phyloP scores from a whole-genome alignment of 2,888 invertebrate species.

The Platycheirus albimanus region DNA sequence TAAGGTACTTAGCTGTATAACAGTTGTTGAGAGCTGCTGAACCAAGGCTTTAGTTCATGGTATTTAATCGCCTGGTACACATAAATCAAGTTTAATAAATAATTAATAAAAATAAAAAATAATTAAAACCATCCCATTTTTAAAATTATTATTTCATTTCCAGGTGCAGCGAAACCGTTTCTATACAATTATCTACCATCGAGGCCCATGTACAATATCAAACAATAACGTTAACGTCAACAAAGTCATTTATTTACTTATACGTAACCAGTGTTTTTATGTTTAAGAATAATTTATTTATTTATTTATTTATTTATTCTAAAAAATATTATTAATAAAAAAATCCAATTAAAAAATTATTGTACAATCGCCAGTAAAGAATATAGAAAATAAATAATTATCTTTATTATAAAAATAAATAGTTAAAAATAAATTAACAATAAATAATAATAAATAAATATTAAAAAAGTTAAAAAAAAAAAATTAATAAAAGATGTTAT shows the following conservation, averaged over 20 bases:
- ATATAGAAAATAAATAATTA: conserved; percentile 38
- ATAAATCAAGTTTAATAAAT: too few species aligned
- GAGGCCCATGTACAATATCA: conserved; percentile 46
- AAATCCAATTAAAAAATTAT: conserved; percentile 28
- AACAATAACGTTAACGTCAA: conserved; percentile 42
- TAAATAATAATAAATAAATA: conserved; percentile 17
- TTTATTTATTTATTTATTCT: too few species aligned
- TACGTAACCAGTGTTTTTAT: neutral
- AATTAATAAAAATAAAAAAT: too few species aligned
- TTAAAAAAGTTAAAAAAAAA: conserved; percentile 10
- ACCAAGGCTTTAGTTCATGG: too few species aligned
- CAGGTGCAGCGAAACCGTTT: conserved; percentile 62
- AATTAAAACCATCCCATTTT: too few species aligned
- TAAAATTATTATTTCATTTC: conserved; percentile 11
- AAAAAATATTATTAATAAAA: conserved; percentile 11
- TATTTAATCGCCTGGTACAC: too few species aligned
- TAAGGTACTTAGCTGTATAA: too few species aligned
- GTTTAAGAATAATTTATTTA: conserved; percentile 21
- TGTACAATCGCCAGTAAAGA: conserved; percentile 45
- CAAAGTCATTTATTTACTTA: conserved; percentile 29
- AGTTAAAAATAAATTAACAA: conserved; percentile 54
- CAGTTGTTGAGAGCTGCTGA: too few species aligned
- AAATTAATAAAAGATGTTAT: neutral
- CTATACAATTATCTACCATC: conserved; percentile 57
- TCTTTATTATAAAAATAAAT: conserved; percentile 17